Percentiles rank a stretch among this genome's conserved stretches.
These are phyloP conservation scores for Barypeithes pellucidus DNA, from an alignment of 2,888 invertebrate species.

Conservation along the genomic window DNA sequence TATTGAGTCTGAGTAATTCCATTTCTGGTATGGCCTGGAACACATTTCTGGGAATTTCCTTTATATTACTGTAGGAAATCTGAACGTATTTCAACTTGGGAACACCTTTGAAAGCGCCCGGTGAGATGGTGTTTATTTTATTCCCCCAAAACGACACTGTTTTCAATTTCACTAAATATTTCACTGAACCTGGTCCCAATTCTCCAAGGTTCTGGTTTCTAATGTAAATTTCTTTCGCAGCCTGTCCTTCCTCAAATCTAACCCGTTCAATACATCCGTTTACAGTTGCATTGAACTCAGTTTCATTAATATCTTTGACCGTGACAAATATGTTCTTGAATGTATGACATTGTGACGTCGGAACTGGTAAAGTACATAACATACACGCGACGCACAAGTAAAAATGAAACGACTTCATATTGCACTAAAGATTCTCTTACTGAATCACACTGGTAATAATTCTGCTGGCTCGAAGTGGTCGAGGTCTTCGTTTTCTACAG, in stretches of 20 bases:
- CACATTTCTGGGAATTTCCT: conserved; percentile 47
- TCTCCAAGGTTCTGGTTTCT: conserved; percentile 24
- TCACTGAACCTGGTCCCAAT: conserved; percentile 41
- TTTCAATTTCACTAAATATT: conserved; percentile 32
- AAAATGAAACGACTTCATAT: background rate
- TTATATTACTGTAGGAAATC: conserved; percentile 47
- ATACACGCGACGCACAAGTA: background rate
- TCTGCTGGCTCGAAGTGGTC: background rate
- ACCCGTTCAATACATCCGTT: conserved; percentile 31
- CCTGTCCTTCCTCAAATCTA: conserved; percentile 9
- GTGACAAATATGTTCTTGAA: conserved; percentile 20
- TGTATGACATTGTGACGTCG: background rate
- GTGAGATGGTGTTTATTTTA: conserved; percentile 16
- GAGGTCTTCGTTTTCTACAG: background rate
- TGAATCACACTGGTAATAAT: background rate
- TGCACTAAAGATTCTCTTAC: background rate
- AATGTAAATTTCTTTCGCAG: conserved; percentile 25
- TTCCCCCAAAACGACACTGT: conserved; percentile 42
- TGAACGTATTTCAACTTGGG: conserved; percentile 45
- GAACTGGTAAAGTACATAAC: background rate
- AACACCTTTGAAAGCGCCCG: conserved; percentile 46
- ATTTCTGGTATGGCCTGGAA: conserved; percentile 54
- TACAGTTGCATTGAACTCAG: conserved; percentile 20
- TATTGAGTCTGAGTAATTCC: conserved; percentile 53
- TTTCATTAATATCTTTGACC: conserved; percentile 9